Percentiles rank a stretch among this genome's conserved stretches.
phyloP scores from a whole-genome alignment of 1,140 invertebrate genomes.

The Apis dorsata region DNA sequence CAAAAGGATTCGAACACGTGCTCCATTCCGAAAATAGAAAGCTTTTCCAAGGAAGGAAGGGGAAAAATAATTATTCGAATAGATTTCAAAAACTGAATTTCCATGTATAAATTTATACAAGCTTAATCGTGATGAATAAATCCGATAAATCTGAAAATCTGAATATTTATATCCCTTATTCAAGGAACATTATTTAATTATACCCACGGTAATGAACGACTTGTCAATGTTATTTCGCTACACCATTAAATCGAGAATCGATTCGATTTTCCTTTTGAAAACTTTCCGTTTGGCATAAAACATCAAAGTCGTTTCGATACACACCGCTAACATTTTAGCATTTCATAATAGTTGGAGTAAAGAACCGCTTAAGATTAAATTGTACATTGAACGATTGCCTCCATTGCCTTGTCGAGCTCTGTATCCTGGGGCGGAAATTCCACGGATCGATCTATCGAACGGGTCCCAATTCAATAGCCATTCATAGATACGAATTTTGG shows the following conservation, averaged over 20 bases:
- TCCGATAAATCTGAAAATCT: too few species aligned
- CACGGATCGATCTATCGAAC: slow-evolving; percentile 30
- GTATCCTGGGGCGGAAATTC: slow-evolving; percentile 21
- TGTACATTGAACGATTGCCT: slow-evolving; percentile 25
- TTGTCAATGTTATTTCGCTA: too few species aligned
- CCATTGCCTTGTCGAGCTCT: background rate
- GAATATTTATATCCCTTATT: too few species aligned
- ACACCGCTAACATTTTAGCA: slow-evolving; percentile 8
- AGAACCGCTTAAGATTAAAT: slow-evolving; percentile 32
- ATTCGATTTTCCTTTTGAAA: slow-evolving; percentile 23
- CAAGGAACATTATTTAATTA: too few species aligned
- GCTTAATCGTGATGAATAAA: too few species aligned
- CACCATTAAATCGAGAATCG: background rate
- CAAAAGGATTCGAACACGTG: too few species aligned
- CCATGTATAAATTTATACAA: too few species aligned
- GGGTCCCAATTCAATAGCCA: slow-evolving; percentile 4
- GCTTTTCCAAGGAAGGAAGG: too few species aligned
- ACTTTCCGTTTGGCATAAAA: background rate
- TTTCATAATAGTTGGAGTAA: slow-evolving; percentile 15
- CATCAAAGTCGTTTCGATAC: slow-evolving; percentile 4
- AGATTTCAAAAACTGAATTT: too few species aligned
- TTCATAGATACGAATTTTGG: slow-evolving; percentile 39
- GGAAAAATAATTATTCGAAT: too few species aligned
- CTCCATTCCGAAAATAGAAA: too few species aligned
- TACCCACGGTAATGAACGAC: too few species aligned